phyloP scores from a whole-genome alignment of 37 sponge, comb jelly and placozoan species.

The Dysidea cf. avara region DNA sequence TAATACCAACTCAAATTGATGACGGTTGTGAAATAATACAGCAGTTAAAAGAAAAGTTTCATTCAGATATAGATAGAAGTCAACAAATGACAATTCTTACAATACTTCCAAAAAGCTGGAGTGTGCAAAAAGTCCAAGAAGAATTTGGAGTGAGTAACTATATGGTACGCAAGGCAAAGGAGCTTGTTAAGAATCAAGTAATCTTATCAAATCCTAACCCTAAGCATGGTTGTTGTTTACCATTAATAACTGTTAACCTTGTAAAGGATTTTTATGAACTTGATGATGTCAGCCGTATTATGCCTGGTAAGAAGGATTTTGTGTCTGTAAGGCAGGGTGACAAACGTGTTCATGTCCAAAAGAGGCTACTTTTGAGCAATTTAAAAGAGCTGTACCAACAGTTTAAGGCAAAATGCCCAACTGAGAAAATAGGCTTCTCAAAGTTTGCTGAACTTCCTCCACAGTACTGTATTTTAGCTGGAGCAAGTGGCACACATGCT shows the following conservation, averaged over 20 bases:
- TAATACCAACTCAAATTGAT: not conserved
- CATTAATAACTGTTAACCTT: slow-evolving; percentile 2
- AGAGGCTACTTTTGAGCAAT: slow-evolving; percentile 48
- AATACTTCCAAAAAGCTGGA: slow-evolving; percentile 23
- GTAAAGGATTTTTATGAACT: slow-evolving; percentile 25
- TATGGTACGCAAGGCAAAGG: slow-evolving; percentile 22
- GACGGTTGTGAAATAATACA: slow-evolving; percentile 18
- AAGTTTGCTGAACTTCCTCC: slow-evolving; percentile 53
- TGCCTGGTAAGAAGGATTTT: slow-evolving; percentile 60
- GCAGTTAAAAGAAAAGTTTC: slow-evolving; percentile 38
- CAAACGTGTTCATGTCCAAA: slow-evolving; percentile 17
- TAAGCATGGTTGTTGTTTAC: slow-evolving; percentile 5
- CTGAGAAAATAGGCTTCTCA: slow-evolving; percentile 44
- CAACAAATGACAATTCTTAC: slow-evolving; percentile 33
- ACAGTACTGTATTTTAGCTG: slow-evolving; percentile 50
- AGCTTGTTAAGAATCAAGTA: slow-evolving; percentile 25
- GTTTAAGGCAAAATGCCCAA: slow-evolving; percentile 37
- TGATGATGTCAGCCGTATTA: slow-evolving; percentile 37
- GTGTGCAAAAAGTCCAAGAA: not conserved
- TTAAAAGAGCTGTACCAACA: slow-evolving; percentile 33
- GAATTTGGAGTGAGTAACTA: slow-evolving; percentile 26
- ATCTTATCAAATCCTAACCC: slow-evolving; percentile 26
- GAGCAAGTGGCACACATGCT: slow-evolving; percentile 61
- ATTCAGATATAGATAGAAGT: slow-evolving; percentile 8
- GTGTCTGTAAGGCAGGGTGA: slow-evolving; percentile 18